Evolutionary conservation across 1,140 invertebrate species (phyloP).

Genomic region (Calephelis virginiensis): DNA sequence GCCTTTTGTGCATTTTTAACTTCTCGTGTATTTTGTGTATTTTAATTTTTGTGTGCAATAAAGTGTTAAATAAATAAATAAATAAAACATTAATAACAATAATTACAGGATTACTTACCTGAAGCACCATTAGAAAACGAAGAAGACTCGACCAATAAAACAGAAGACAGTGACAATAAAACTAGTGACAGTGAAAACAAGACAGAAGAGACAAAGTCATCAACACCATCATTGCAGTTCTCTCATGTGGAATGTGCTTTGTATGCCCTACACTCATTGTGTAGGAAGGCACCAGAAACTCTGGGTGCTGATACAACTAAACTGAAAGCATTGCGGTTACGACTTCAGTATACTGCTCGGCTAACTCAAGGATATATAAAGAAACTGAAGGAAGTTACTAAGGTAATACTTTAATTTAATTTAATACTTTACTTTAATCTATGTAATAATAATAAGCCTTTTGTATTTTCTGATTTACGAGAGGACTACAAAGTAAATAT

Average conservation of each 20-base stretch:
- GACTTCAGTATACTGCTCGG: conserved; percentile 95
- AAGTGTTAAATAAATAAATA: no score
- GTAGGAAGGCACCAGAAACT: conserved; percentile 85
- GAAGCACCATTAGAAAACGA: conserved; percentile 86
- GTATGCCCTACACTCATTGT: conserved; percentile 93
- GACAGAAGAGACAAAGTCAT: conserved; percentile 46
- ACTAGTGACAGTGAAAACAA: conserved; percentile 56
- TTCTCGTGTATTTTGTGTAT: no score
- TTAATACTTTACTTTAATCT: neutral
- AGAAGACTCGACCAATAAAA: conserved; percentile 73
- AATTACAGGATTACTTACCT: conserved; percentile 85
- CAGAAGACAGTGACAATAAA: conserved; percentile 57
- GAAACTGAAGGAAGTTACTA: conserved; percentile 91
- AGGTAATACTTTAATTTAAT: conserved; percentile 46
- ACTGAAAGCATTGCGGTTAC: conserved; percentile 92
- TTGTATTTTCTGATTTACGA: no score
- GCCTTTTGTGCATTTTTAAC: no score
- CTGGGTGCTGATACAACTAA: conserved; percentile 87
- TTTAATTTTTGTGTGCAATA: no score
- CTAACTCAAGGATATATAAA: conserved; percentile 96
- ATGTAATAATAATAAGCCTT: no score
- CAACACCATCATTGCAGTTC: conserved; percentile 90
- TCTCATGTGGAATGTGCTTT: conserved; percentile 96
- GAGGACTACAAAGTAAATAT: no score
- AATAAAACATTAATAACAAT: no score